These are phyloP conservation scores for Lagopus muta DNA, from an alignment of 2,113 vertebrate genomes.

Conservation along the genomic window DNA sequence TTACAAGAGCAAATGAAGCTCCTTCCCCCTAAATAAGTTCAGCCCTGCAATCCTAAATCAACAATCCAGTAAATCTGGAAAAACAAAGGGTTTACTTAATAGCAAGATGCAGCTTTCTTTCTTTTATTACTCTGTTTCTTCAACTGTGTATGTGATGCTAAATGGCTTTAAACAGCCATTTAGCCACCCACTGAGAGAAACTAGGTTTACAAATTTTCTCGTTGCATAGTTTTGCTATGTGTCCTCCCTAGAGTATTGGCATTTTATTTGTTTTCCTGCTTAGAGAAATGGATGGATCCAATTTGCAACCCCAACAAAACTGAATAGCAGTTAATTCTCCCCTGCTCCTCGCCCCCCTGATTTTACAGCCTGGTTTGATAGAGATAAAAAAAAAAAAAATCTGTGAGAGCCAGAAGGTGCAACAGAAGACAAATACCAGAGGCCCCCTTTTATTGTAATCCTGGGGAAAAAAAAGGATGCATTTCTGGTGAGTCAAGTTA, in stretches of 20 bases:
- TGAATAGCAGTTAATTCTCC: conserved; percentile 5
- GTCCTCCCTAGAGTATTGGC: conserved; percentile 35
- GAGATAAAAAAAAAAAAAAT: conserved; percentile 34
- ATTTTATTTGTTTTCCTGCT: conserved; percentile 58
- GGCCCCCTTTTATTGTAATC: conserved; percentile 19
- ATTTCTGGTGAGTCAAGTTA: conserved; percentile 13
- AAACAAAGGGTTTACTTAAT: conserved; percentile 20
- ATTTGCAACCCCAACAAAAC: conserved; percentile 46
- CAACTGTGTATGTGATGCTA: conserved; percentile 13
- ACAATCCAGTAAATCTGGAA: conserved; percentile 2
- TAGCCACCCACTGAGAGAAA: conserved; percentile 64
- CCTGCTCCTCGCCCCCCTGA: background rate
- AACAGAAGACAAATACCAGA: background rate
- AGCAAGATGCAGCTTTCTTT: background rate
- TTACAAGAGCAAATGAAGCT: conserved; percentile 46
- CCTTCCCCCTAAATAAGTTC: background rate
- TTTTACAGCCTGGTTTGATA: conserved; percentile 39
- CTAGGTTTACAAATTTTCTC: conserved; percentile 61
- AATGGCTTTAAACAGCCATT: conserved; percentile 67
- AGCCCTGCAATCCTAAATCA: conserved; percentile 31
- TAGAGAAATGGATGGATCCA: conserved; percentile 65
- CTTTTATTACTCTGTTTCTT: background rate
- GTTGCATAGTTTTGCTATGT: background rate
- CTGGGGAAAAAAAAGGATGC: background rate
- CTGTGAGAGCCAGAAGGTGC: background rate